Percentiles rank a stretch among this genome's conserved stretches.
phyloP scores from a whole-genome alignment of 2,797 vertebrate genomes.

The Buphagus erythrorhynchus region DNA sequence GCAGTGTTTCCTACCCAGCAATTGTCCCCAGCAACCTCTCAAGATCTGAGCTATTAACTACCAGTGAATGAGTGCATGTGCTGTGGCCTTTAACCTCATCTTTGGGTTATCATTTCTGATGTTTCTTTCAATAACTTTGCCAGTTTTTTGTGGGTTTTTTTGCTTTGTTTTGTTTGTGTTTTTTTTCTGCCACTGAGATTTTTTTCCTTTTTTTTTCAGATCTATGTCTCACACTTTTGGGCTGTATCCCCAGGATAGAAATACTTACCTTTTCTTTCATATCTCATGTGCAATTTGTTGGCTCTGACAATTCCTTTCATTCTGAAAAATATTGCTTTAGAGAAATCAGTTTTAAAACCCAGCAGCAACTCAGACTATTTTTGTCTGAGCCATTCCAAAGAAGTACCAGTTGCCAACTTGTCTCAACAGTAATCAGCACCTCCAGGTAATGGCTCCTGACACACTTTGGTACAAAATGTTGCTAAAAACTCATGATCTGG shows the following conservation, averaged over 20 bases:
- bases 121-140: constrained; percentile 36
- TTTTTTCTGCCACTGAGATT: not conserved
- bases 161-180: not conserved
- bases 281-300: constrained; percentile 37
- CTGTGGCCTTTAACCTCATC: constrained; percentile 16
- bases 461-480: not conserved
- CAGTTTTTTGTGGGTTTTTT: not conserved
- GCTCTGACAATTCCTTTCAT: constrained; percentile 19
- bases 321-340: constrained; percentile 40
- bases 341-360: constrained; percentile 25
- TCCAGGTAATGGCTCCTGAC: constrained; percentile 43
- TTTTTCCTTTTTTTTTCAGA: not conserved
- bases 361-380: not conserved
- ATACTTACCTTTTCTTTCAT: constrained; percentile 30
- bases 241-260: not conserved
- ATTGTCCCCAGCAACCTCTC: not conserved
- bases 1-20: not conserved
- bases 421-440: constrained; percentile 23
- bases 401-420: constrained; percentile 33
- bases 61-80: constrained; percentile 20
- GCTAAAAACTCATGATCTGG: constrained; percentile 17
- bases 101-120: constrained; percentile 34
- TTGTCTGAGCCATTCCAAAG: constrained; percentile 32
- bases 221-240: not conserved
- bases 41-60: constrained; percentile 53